Conservation (phyloP, 35 echinoderm and acorn worm species). For the Lytechinus variegatus region DNA sequence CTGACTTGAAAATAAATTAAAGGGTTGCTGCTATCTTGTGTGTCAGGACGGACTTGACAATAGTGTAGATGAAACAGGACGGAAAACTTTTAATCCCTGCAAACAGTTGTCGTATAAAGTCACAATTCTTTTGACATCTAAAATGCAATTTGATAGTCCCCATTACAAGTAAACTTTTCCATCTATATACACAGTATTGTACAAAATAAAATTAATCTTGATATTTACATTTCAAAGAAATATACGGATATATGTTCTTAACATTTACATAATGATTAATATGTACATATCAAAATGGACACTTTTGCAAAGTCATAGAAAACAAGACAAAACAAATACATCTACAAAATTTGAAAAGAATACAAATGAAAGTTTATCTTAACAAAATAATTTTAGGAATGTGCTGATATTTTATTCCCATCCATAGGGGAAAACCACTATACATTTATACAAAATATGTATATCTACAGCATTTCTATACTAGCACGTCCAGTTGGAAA, state of each 20-base stretch:
- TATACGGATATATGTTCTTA: not conserved
- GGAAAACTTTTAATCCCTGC: not conserved
- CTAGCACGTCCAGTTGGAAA: too few species aligned
- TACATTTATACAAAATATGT: not conserved
- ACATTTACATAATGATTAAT: not conserved
- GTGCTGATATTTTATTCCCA: not conserved
- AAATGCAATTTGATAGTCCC: not conserved
- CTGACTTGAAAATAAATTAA: not conserved
- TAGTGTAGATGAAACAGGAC: not conserved
- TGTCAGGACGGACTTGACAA: too few species aligned
- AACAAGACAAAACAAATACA: not conserved
- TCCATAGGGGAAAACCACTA: not conserved
- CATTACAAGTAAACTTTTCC: not conserved
- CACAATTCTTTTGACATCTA: not conserved
- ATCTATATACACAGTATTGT: not conserved
- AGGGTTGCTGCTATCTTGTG: not conserved
- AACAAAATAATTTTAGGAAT: not conserved
- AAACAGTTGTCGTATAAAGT: not conserved
- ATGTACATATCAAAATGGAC: not conserved
- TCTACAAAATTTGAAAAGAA: not conserved
- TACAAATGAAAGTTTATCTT: not conserved
- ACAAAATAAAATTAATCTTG: not conserved
- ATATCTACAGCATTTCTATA: not conserved
- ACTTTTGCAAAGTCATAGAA: too few species aligned
- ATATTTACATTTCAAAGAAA: conserved; percentile 14